Percentiles rank a stretch among this genome's conserved stretches.
Evolutionary conservation across 2,797 vertebrate species (phyloP).

Genomic region (Oreonectes daqikongensis): DNA sequence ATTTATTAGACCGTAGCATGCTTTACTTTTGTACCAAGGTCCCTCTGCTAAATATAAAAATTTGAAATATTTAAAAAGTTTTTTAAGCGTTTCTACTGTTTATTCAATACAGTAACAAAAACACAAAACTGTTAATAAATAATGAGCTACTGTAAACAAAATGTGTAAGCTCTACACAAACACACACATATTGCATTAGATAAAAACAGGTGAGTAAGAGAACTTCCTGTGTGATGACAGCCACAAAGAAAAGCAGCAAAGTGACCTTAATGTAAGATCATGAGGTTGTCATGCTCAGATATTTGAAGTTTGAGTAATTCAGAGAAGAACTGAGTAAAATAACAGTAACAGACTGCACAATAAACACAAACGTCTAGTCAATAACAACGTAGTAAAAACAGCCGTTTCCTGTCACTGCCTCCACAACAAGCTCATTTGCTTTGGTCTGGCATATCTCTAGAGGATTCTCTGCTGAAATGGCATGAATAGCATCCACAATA

Average conservation of each 20-base stretch:
- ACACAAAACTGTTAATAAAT: neutral
- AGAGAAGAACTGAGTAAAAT: neutral
- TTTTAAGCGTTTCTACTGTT: no score
- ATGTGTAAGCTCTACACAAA: neutral
- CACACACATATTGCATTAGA: neutral
- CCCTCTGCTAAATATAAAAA: no score
- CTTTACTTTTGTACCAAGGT: no score
- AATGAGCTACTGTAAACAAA: neutral
- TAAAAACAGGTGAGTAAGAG: neutral
- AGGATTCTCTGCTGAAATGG: neutral
- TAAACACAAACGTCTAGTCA: neutral
- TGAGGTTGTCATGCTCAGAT: neutral
- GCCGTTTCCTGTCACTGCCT: constrained; percentile 39
- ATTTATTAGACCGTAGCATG: no score
- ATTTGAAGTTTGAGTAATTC: neutral
- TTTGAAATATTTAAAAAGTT: no score
- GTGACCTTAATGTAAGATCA: neutral
- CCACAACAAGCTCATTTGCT: constrained; percentile 27
- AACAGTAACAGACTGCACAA: constrained; percentile 1
- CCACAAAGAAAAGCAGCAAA: neutral
- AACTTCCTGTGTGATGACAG: neutral
- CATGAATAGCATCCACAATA: neutral
- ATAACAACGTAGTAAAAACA: constrained; percentile 16
- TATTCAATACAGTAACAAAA: neutral
- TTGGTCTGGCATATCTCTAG: neutral